These are phyloP conservation scores for Anodontia alba DNA, from an alignment of 2,888 invertebrate genomes.

Conservation along the genomic window DNA sequence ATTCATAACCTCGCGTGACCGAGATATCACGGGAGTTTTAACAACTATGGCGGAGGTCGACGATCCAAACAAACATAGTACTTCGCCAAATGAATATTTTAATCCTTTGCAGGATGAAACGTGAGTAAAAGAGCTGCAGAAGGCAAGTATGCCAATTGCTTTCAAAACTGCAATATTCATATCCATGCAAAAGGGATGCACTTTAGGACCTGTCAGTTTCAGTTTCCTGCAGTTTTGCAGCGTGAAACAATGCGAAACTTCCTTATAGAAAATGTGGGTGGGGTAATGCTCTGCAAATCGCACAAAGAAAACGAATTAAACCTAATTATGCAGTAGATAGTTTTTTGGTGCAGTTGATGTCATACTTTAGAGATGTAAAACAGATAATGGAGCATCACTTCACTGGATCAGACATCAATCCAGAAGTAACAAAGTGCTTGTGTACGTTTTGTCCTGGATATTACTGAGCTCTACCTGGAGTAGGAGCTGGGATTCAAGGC, in stretches of 20 bases:
- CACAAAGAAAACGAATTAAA: constrained; percentile 6
- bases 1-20: constrained; percentile 18
- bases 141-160: background rate
- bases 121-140: constrained; percentile 55
- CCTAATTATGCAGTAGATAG: no score
- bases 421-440: no score
- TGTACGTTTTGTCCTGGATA: no score
- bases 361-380: no score
- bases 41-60: constrained; percentile 72
- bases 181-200: constrained; percentile 10
- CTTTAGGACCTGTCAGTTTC: background rate
- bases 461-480: no score
- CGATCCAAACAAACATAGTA: constrained; percentile 49
- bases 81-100: constrained; percentile 73
- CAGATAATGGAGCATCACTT: no score
- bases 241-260: background rate
- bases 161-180: constrained; percentile 16
- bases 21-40: background rate
- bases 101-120: constrained; percentile 73
- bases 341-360: no score
- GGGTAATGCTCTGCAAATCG: background rate
- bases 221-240: background rate
- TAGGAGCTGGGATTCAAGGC: no score
- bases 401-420: no score
- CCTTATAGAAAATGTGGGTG: background rate